Percentiles rank a stretch among this genome's conserved stretches.
These are phyloP conservation scores for Megatriorchis doriae DNA, from an alignment of 2,113 vertebrate genomes.

Conservation along the genomic window DNA sequence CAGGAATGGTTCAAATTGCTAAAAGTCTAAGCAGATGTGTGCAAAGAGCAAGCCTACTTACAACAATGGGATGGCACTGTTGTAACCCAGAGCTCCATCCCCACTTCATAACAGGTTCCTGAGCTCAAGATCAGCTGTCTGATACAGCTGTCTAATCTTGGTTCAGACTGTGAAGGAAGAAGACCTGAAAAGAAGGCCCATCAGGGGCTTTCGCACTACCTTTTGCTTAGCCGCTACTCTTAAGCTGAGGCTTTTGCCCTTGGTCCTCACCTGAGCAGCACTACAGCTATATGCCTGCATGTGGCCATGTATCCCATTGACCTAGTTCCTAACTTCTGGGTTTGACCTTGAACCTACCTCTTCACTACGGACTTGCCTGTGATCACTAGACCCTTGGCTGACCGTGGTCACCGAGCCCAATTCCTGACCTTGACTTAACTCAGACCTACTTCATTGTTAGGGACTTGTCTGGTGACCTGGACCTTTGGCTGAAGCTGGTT, in stretches of 20 bases:
- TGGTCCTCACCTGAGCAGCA: not conserved
- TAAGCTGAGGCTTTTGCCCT: not conserved
- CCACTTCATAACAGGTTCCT: not conserved
- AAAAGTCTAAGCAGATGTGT: not conserved
- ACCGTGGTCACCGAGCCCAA: not conserved
- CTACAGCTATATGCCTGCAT: not conserved
- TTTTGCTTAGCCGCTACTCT: not conserved
- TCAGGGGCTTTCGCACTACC: not conserved
- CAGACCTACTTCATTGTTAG: not conserved
- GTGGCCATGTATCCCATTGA: not conserved
- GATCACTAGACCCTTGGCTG: not conserved
- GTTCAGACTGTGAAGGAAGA: not conserved
- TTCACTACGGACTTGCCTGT: not conserved
- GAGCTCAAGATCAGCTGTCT: not conserved
- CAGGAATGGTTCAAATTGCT: not conserved
- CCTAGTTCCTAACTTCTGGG: not conserved
- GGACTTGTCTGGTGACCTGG: not conserved
- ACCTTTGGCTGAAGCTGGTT: not conserved
- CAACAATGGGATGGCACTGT: not conserved
- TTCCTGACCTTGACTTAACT: not conserved
- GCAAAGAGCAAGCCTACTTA: not conserved
- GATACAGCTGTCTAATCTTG: not conserved
- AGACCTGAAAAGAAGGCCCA: not conserved
- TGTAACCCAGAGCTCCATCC: not conserved
- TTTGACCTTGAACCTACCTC: not conserved